Evolutionary conservation across 1,140 invertebrate species (phyloP).

Genomic region (Forficula auricularia): DNA sequence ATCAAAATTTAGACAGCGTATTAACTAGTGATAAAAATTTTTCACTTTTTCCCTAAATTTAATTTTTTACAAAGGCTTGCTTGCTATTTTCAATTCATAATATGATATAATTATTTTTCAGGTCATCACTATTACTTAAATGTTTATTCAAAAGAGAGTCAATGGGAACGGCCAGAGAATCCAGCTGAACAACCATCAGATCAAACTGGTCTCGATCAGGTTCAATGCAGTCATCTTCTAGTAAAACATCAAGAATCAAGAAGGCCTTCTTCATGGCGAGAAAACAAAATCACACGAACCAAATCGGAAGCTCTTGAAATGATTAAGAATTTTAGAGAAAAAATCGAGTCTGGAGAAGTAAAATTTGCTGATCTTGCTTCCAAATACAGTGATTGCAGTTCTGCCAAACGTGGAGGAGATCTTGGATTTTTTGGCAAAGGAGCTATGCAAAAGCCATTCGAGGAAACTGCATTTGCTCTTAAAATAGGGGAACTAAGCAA

Average conservation of each 20-base stretch:
- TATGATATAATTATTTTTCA: too few species aligned
- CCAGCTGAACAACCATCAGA: slow-evolving; percentile 55
- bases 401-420: slow-evolving; percentile 85
- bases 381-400: slow-evolving; percentile 91
- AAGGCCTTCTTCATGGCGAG: slow-evolving; percentile 86
- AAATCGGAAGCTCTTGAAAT: slow-evolving; percentile 88
- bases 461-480: slow-evolving; percentile 84
- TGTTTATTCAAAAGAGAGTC: slow-evolving; percentile 88
- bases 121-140: slow-evolving; percentile 90
- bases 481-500: slow-evolving; percentile 85
- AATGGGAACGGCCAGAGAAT: slow-evolving; percentile 87
- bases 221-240: slow-evolving; percentile 84
- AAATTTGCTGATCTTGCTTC: slow-evolving; percentile 75
- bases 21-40: too few species aligned
- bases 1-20: too few species aligned
- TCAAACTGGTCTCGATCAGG: slow-evolving; percentile 37
- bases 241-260: slow-evolving; percentile 91
- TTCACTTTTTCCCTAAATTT: too few species aligned
- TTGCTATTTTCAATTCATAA: too few species aligned
- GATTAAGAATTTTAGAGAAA: slow-evolving; percentile 61
- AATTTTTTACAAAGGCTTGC: too few species aligned
- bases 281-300: slow-evolving; percentile 77
- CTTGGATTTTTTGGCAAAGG: slow-evolving; percentile 83
- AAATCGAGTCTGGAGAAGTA: slow-evolving; percentile 60
- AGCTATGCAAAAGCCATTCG: slow-evolving; percentile 93